Evolutionary conservation across 2,113 vertebrate species (phyloP), one percentile per base, ranked within the genome.

Genomic region (Pogonocichla stellata): DNA sequence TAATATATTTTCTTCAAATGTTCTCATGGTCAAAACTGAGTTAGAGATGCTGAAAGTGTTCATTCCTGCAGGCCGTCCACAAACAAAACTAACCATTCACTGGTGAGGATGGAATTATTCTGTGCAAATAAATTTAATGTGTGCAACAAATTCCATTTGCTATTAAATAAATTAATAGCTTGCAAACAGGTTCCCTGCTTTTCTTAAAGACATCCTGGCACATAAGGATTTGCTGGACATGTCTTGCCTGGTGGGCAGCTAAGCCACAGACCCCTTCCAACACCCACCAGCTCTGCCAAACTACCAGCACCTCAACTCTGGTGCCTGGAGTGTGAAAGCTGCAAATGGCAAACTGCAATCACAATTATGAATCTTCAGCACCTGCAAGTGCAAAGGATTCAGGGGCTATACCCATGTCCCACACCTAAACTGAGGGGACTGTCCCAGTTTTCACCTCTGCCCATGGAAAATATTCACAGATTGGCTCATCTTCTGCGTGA

Each of bases 351-450:
- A 70, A 71, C 22, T 4, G 1, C 23, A 38, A 5, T 47, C 25
- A 26, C 9, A n/a, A 2, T 3, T 10, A 20, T 9, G 10, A 71
- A 23, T 38, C 38, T 90, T 73, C 56, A 61, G 19, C 7, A 2
- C 17, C 8, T 84, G 78, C 29, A 42, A 88, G 24, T 0, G 2
- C 24, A 67, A 72, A 77, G 22, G 19, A 5, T 48, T 17, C 2
- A 1, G 40, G 54, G 33, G 28, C 5, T 8, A 2, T 18, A 47
- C 53, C 17, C 0, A 0, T 31, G 40, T 12, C 8, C 2, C 56
- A 36, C 8, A 25, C 3, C 24, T 38, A 33, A 10, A 50, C 25
- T 28, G 25, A 16, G 82, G 14, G 38, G 12, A 1, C 25, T n/a
- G 38, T 1, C 2, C 36, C 38, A 31, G 12, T 70, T 67, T 75